Conservation (phyloP, 1,140 invertebrate species). For the Eubasilissa regina region DNA sequence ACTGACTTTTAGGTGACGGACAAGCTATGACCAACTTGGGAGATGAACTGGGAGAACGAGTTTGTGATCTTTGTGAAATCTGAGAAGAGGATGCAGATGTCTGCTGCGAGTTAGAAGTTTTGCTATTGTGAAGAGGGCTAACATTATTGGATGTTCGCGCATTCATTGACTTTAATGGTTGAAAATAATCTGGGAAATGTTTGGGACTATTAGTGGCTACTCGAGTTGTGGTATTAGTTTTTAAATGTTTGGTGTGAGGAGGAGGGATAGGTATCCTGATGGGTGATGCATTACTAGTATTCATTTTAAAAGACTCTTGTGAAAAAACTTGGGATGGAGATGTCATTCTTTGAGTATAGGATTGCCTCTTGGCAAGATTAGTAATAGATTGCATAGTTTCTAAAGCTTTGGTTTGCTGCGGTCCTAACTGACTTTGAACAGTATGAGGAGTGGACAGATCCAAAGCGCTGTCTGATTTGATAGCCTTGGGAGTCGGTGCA, state of each 20-base stretch:
- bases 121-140: constrained; percentile 20
- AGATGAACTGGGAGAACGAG: constrained; percentile 71
- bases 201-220: constrained; percentile 51
- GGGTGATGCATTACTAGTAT: constrained; percentile 35
- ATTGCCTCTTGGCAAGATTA: constrained; percentile 70
- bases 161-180: constrained; percentile 38
- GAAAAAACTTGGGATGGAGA: constrained; percentile 53
- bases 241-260: constrained; percentile 43
- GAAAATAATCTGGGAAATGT: constrained; percentile 56
- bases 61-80: constrained; percentile 67
- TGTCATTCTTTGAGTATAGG: constrained; percentile 54
- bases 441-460: constrained; percentile 70
- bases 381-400: constrained; percentile 72
- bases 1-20: constrained; percentile 58
- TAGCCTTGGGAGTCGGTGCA: constrained; percentile 47
- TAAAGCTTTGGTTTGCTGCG: constrained; percentile 69
- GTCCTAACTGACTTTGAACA: constrained; percentile 67
- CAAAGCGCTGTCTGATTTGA: constrained; percentile 66
- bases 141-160: constrained; percentile 32
- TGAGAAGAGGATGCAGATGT: constrained; percentile 62
- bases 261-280: constrained; percentile 50
- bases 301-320: constrained; percentile 53
- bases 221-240: constrained; percentile 30
- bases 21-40: constrained; percentile 70
- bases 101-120: constrained; percentile 38